Evolutionary conservation across 2,888 invertebrate genomes (phyloP).

Genomic region (Petrolisthes cinctipes): DNA sequence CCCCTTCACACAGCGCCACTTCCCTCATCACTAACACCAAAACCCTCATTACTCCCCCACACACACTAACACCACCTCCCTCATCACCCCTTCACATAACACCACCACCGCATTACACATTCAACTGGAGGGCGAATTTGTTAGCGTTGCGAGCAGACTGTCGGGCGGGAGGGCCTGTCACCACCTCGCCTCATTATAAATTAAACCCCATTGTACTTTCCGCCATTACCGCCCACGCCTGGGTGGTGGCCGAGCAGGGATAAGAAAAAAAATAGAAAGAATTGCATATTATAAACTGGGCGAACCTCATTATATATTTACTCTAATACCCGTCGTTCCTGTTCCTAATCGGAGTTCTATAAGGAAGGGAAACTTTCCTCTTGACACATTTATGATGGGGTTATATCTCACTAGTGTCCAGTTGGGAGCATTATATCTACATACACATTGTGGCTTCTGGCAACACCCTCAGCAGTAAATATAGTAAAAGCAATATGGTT

Average conservation of each 20-base stretch:
- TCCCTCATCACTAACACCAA: background rate
- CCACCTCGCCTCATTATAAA: constrained; percentile 35
- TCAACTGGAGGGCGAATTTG: background rate
- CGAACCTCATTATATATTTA: constrained; percentile 4
- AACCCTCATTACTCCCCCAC: background rate
- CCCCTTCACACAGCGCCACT: background rate
- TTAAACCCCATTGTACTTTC: constrained; percentile 25
- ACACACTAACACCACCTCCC: constrained; percentile 19
- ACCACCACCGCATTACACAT: background rate
- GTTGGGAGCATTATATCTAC: no score
- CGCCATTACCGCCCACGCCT: constrained; percentile 1
- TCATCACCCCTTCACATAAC: constrained; percentile 4
- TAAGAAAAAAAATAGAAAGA: background rate
- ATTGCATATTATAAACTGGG: background rate
- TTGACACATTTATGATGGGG: no score
- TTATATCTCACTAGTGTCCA: no score
- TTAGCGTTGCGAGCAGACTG: background rate
- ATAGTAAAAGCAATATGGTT: no score
- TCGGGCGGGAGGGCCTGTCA: background rate
- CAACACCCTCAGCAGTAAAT: no score
- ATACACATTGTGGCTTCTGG: no score
- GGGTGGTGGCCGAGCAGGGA: background rate
- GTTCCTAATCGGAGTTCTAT: no score
- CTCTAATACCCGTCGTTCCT: background rate
- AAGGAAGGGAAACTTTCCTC: no score